Evolutionary conservation across 2,888 invertebrate genomes (phyloP), one percentile per base, ranked within the genome.

Genomic region (Linnaemya tessellans): DNA sequence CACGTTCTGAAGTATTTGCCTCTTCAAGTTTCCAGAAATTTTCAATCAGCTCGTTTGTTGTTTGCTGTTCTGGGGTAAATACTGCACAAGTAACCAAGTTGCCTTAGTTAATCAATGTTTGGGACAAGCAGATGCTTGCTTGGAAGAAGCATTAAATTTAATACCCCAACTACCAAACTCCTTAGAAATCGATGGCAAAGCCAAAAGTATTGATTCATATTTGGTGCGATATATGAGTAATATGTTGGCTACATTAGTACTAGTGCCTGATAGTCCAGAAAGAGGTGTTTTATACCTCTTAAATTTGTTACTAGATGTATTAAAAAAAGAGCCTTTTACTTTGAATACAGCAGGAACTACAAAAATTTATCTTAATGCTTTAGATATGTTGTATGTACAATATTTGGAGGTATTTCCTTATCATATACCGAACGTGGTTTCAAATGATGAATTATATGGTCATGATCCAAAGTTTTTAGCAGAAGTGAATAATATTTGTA

Each of bases 121-220:
- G 77, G 98, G 98, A 60, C 98, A 98, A 95, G 98, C 97, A 80
- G 98, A 99, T 93, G 97, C 98, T 2, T 98, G 98, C 91, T 96
- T 98, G 89, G 98, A 98, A 93, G 97, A 97, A 38, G 96, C 97
- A 0, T 94, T 99, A 20, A 95, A 95, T 83, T 93, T 97, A 67
- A 94, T 98, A 87, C 95, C 96, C 0, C 97, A 97, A 88, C 93
- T 98, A 89, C 96, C 97, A 87, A 92, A 95, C 90, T 93, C 94
- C 88, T 93, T 95, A 90, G 94, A 97, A 88, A 93, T 96, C n/a
- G 97, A 97, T 87, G 96, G 96, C 2, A 96, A 96, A 90, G 93
- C 94, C 54, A 95, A 95, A 87, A 95, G 95, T 80, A 95, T 96
- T 0, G 96, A 97, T 89, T 93, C 94, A 13, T 96, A 95, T 93